Evolutionary conservation across 2,888 invertebrate species (phyloP).

Genomic region (Margaritifera margaritifera): DNA sequence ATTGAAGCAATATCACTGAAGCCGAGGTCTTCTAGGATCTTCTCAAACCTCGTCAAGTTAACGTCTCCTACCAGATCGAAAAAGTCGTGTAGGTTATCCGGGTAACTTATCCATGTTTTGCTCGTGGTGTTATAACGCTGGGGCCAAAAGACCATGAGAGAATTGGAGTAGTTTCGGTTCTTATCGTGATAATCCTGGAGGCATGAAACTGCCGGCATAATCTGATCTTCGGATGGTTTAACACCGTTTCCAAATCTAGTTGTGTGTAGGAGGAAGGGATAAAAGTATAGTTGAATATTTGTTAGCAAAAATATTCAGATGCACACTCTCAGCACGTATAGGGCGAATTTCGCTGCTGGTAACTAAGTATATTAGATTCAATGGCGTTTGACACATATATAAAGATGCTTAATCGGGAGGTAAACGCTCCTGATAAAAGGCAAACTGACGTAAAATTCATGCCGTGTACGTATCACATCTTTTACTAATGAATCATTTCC

Average conservation of each 20-base stretch:
- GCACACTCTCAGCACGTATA: too few relatives aligned
- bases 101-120: conserved; percentile 48
- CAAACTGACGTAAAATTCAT: too few relatives aligned
- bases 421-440: too few relatives aligned
- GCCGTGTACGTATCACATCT: too few relatives aligned
- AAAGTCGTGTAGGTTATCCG: conserved; percentile 44
- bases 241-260: conserved; percentile 28
- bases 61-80: conserved; percentile 39
- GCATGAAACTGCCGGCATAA: conserved; percentile 26
- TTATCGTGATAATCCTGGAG: conserved; percentile 51
- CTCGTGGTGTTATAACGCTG: conserved; percentile 52
- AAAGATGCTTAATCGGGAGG: too few relatives aligned
- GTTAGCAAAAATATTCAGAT: too few relatives aligned
- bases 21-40: conserved; percentile 44
- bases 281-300: too few relatives aligned
- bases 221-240: conserved; percentile 37
- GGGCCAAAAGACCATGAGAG: conserved; percentile 64
- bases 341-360: too few relatives aligned
- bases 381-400: too few relatives aligned
- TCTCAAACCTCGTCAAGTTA: conserved; percentile 42
- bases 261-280: too few relatives aligned
- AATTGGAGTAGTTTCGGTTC: conserved; percentile 52
- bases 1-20: conserved; percentile 42
- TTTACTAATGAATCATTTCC: too few relatives aligned
- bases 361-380: too few relatives aligned